Evolutionary conservation across 53 echinoderm and acorn worm genomes (phyloP).

Genomic region (Holothuria leucospilota): DNA sequence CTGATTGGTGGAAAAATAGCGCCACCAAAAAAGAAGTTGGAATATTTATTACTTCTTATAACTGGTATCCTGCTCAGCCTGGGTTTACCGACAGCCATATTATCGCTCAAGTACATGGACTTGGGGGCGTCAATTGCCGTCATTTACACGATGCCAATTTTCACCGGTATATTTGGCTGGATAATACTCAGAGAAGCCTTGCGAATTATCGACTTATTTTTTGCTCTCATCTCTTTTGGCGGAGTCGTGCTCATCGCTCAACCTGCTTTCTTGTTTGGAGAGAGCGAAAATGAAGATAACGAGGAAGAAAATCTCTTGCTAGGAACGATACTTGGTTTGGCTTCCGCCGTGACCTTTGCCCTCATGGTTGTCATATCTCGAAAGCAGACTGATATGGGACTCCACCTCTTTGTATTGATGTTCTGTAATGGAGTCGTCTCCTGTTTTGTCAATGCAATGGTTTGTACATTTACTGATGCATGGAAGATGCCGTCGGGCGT

Average conservation of each 20-base stretch:
- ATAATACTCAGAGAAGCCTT: constrained; percentile 37
- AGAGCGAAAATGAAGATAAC: not conserved
- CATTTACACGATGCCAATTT: constrained; percentile 47
- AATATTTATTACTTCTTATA: not conserved
- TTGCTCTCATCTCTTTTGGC: constrained; percentile 12
- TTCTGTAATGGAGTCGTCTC: constrained; percentile 15
- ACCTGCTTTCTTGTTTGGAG: constrained; percentile 34
- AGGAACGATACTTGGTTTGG: constrained; percentile 7
- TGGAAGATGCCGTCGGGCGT: constrained; percentile 8
- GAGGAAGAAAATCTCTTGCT: constrained; percentile 21
- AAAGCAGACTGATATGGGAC: constrained; percentile 25
- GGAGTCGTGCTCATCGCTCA: constrained; percentile 35
- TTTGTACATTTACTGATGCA: constrained; percentile 1
- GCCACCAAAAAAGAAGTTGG: not conserved
- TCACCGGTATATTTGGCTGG: constrained; percentile 40
- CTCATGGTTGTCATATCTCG: constrained; percentile 5
- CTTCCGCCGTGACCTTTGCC: constrained; percentile 27
- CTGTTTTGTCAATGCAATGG: not conserved
- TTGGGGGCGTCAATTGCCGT: constrained; percentile 22
- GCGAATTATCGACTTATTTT: constrained; percentile 16
- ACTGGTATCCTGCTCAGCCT: not conserved
- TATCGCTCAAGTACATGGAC: constrained; percentile 25
- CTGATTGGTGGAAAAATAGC: not conserved
- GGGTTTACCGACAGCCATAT: constrained; percentile 11
- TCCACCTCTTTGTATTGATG: constrained; percentile 25